phyloP scores from a whole-genome alignment of 2,797 vertebrate genomes.

The Macropus fuliginosus region DNA sequence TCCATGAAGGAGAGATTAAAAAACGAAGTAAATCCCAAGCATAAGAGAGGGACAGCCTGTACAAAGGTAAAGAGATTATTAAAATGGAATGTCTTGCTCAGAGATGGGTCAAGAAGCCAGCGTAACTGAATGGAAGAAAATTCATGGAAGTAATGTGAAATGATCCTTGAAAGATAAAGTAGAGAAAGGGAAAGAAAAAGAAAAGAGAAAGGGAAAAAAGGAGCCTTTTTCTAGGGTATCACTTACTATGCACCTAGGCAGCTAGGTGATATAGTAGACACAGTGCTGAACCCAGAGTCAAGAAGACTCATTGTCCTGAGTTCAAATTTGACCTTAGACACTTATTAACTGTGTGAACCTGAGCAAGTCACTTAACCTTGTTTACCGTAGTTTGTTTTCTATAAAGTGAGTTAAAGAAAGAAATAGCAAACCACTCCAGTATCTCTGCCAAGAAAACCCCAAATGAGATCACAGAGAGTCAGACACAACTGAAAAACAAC shows the following conservation, averaged over 20 bases:
- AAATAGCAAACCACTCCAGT: neutral
- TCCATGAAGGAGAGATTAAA: neutral
- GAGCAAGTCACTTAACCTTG: neutral
- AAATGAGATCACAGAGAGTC: neutral
- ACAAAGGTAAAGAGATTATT: neutral
- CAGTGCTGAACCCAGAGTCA: too few species aligned
- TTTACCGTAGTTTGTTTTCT: neutral
- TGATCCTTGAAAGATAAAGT: neutral
- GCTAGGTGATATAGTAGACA: too few species aligned
- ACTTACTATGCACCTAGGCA: neutral
- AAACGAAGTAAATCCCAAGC: neutral
- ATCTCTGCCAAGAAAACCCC: neutral
- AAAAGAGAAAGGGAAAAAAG: neutral
- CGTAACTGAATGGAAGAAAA: neutral
- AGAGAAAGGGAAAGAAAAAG: neutral
- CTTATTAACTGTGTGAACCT: neutral
- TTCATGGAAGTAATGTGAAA: neutral
- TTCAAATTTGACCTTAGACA: neutral
- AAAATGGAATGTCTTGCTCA: neutral
- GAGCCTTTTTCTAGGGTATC: neutral
- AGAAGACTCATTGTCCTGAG: neutral
- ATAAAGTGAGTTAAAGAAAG: neutral
- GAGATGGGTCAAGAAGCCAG: neutral
- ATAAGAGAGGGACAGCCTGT: neutral
- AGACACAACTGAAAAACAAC: neutral